Percentiles rank a stretch among this genome's conserved stretches.
phyloP scores from a whole-genome alignment of 2,888 invertebrate genomes.

The Synanthedon vespiformis region DNA sequence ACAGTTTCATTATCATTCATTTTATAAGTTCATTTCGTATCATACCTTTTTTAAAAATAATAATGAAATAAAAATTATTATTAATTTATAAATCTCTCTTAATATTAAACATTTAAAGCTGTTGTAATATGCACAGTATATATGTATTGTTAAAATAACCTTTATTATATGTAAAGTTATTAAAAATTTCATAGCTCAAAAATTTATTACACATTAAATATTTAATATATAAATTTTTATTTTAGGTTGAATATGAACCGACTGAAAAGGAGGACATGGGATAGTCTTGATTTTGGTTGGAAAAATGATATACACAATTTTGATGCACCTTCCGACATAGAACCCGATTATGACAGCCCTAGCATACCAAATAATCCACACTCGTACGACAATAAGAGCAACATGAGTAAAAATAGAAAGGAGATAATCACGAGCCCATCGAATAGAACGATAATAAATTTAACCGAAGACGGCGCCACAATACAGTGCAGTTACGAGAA shows the following conservation, averaged over 20 bases:
- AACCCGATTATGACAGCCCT: conserved; percentile 58
- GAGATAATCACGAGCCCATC: conserved; percentile 56
- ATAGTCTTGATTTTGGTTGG: conserved; percentile 72
- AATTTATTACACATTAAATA: no score
- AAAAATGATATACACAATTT: conserved; percentile 63
- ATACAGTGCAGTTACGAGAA: conserved; percentile 75
- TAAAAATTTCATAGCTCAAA: no score
- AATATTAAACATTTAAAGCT: no score
- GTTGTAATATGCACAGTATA: no score
- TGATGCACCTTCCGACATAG: conserved; percentile 61
- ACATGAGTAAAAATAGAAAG: conserved; percentile 32
- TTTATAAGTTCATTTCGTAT: no score
- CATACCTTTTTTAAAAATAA: no score
- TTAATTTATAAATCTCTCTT: no score
- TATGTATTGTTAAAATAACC: no score
- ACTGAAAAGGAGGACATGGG: conserved; percentile 70
- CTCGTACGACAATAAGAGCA: conserved; percentile 51
- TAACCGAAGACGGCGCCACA: conserved; percentile 78
- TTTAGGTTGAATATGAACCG: conserved; percentile 54
- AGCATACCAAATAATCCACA: conserved; percentile 64
- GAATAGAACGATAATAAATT: conserved; percentile 79
- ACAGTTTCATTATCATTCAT: no score
- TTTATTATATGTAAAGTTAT: no score
- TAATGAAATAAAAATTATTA: no score
- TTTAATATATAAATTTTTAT: conserved; percentile 5